phyloP scores from a whole-genome alignment of 1,140 invertebrate species.

The Papilio helenus region DNA sequence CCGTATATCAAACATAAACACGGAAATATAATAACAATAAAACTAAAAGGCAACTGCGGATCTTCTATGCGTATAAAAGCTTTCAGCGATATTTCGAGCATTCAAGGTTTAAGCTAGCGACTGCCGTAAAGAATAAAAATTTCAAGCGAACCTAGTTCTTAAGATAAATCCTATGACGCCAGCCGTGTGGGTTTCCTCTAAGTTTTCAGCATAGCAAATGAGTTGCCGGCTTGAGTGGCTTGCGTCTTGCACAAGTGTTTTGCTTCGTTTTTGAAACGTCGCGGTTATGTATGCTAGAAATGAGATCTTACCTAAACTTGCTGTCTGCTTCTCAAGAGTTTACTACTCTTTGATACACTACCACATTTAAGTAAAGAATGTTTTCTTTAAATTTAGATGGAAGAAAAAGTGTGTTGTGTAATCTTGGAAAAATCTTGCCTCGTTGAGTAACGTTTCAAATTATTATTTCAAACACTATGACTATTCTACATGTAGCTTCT shows the following conservation, averaged over 20 bases:
- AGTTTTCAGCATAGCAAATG: slow-evolving; percentile 47
- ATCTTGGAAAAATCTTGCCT: not conserved
- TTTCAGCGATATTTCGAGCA: slow-evolving; percentile 30
- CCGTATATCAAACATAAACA: slow-evolving; percentile 30
- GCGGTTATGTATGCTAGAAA: not conserved
- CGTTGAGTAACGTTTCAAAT: not conserved
- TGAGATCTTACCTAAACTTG: not conserved
- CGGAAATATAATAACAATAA: slow-evolving; percentile 41
- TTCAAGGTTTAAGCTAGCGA: slow-evolving; percentile 36
- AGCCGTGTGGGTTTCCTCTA: slow-evolving; percentile 26
- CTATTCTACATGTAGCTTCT: no score
- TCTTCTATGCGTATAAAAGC: slow-evolving; percentile 32
- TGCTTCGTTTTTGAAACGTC: slow-evolving; percentile 1
- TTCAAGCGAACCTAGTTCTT: slow-evolving; percentile 43
- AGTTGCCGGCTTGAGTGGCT: slow-evolving; percentile 33
- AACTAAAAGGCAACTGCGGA: slow-evolving; percentile 33
- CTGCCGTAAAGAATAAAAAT: slow-evolving; percentile 44
- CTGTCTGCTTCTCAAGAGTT: not conserved
- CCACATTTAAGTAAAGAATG: not conserved
- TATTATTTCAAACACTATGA: not conserved
- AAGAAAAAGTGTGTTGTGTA: not conserved
- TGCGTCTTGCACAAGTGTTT: slow-evolving; percentile 14
- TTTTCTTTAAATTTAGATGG: not conserved
- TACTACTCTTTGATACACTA: not conserved
- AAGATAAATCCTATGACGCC: slow-evolving; percentile 39